phyloP scores from a whole-genome alignment of 1,140 invertebrate genomes.

The Globodera rostochiensis region DNA sequence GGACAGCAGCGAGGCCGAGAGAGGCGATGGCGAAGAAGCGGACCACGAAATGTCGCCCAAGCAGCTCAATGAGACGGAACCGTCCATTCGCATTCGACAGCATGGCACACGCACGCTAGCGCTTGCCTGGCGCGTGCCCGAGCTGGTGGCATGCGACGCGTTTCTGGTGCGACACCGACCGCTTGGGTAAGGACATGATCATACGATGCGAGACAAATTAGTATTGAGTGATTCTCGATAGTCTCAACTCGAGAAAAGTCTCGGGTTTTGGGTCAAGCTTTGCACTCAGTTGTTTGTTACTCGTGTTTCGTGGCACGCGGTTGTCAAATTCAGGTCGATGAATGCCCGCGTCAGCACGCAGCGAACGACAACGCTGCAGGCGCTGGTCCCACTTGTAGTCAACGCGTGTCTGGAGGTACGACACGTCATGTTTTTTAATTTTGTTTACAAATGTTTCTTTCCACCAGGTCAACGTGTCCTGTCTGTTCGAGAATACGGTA shows the following conservation, averaged over 20 bases:
- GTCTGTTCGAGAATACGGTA: conserved; percentile 56
- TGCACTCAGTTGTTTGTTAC: conserved; percentile 34
- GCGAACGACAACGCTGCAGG: conserved; percentile 1
- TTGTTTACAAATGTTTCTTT: conserved; percentile 5
- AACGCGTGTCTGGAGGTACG: conserved; percentile 20
- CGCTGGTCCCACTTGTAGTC: conserved; percentile 14
- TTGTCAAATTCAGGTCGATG: conserved; percentile 17
- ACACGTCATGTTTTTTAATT: conserved; percentile 10
- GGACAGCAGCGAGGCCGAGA: background rate
- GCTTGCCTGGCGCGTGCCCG: conserved; percentile 56
- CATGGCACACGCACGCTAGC: conserved; percentile 24
- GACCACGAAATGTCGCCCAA: background rate
- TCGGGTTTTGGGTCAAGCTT: background rate
- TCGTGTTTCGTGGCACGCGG: background rate
- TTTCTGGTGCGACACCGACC: conserved; percentile 55
- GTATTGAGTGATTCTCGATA: too few species aligned
- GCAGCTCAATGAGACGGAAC: background rate
- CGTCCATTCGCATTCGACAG: conserved; percentile 8
- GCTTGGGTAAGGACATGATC: conserved; percentile 14
- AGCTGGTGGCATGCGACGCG: conserved; percentile 52
- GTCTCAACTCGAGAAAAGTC: too few species aligned
- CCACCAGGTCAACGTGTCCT: conserved; percentile 51
- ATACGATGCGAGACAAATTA: too few species aligned
- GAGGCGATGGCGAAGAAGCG: background rate
- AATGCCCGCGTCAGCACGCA: background rate